Conservation (phyloP, 2,113 vertebrate species). For the Sclerurus mexicanus region DNA sequence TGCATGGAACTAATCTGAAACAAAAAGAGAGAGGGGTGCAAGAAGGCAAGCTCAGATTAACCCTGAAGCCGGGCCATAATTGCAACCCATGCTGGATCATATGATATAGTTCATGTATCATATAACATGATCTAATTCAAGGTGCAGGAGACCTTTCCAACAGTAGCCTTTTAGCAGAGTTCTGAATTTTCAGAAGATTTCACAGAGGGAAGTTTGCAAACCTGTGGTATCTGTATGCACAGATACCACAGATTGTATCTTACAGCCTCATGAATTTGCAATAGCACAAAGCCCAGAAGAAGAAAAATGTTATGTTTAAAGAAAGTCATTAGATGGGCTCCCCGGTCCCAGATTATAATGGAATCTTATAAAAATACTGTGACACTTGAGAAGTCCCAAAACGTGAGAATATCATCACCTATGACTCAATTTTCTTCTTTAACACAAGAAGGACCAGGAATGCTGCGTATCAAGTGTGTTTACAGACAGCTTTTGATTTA, state of each 20-base stretch:
- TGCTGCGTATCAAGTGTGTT: not conserved
- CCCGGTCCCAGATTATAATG: not conserved
- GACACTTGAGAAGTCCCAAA: not conserved
- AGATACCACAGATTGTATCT: not conserved
- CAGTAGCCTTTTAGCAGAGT: not conserved
- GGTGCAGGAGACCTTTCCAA: not conserved
- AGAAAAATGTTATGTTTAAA: not conserved
- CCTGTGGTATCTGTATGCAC: not conserved
- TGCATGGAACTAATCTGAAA: not conserved
- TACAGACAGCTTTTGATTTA: conserved; percentile 23
- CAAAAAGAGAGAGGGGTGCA: not conserved
- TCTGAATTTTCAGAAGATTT: not conserved
- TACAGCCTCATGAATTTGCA: not conserved
- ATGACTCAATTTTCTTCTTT: not conserved
- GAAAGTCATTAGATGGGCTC: not conserved
- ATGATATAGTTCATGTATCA: not conserved
- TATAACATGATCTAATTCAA: not conserved
- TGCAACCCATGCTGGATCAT: not conserved
- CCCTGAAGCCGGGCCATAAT: not conserved
- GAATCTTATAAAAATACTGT: not conserved
- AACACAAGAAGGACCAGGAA: not conserved
- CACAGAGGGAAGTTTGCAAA: not conserved
- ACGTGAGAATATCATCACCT: not conserved
- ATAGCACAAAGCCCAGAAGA: not conserved
- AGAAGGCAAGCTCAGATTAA: not conserved